These are phyloP conservation scores for Mimas tiliae DNA, from an alignment of 2,888 invertebrate genomes.

Conservation along the genomic window DNA sequence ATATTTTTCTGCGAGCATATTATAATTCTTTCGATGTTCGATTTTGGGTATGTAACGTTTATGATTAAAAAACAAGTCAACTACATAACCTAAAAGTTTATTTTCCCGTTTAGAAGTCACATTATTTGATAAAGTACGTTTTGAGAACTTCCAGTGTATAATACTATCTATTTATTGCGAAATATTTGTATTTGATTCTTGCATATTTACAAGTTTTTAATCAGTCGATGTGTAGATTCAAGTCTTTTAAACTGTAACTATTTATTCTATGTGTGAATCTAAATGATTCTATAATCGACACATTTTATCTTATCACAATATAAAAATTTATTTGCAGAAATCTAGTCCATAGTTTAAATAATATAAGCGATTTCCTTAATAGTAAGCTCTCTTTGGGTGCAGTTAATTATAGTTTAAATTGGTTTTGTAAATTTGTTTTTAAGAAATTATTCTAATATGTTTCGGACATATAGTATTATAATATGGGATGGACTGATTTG, in stretches of 20 bases:
- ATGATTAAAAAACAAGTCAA: no score
- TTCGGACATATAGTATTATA: slow-evolving; percentile 20
- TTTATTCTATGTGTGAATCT: not conserved
- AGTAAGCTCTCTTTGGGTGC: slow-evolving; percentile 20
- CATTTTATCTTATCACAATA: slow-evolving; percentile 7
- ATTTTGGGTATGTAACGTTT: no score
- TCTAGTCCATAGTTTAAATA: slow-evolving; percentile 9
- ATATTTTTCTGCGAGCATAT: no score
- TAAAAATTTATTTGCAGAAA: not conserved
- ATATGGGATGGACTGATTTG: slow-evolving; percentile 23
- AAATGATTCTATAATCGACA: not conserved
- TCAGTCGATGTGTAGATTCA: not conserved
- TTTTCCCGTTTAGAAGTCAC: no score
- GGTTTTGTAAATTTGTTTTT: not conserved
- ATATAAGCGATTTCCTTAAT: slow-evolving; percentile 4
- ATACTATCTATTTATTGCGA: no score
- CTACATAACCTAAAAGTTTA: no score
- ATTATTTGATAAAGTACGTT: no score
- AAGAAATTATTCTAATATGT: slow-evolving; percentile 11
- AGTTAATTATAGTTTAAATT: slow-evolving; percentile 5
- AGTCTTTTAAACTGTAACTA: not conserved
- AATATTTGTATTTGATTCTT: no score
- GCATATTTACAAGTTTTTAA: not conserved
- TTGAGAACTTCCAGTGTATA: no score
- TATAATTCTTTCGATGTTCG: no score